Evolutionary conservation across 2,888 invertebrate species (phyloP), one percentile per base, ranked within the genome.

Genomic region (Lasioglossum calceatum): DNA sequence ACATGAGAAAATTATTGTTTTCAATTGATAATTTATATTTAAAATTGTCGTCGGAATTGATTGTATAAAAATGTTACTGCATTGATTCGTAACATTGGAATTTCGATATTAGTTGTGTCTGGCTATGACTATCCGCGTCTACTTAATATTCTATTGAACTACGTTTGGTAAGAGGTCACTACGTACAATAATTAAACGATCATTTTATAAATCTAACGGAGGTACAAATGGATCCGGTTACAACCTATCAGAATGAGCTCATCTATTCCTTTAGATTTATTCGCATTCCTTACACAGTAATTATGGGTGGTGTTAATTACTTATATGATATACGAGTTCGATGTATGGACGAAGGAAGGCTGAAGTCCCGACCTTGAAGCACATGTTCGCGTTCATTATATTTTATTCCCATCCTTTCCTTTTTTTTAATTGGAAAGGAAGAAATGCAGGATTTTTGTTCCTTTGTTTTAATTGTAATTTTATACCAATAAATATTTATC

Each of bases 221-320:
- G 58, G 3, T 36, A n/a, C n/a, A 54, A 80, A 75, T 44, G 58
- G 36, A 82, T 54, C 67, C 23, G 64, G 74, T 77, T 79, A 42
- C 27, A 82, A 70, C 47, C 61, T 74, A 73, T 85, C 81, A 85
- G 73, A 71, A 78, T 82, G 79, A 50, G 81, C 64, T 50, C 72
- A 80, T 44, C 80, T 58, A 64, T 74, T 54, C 64, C 70, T 58
- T 19, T 44, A 39, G 76, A 81, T 50, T 88, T 84, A 89, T 90
- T 89, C 92, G 88, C 91, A 91, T 93, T 93, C 93, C 90, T 92
- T 92, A 91, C 92, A 90, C 92, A 89, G 92, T 93, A 94, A 94
- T 94, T 94, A 94, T 91, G 88, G 87, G 87, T 89, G 90, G 93
- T 91, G 93, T 93, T 94, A 94, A 94, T 94, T 94, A 94, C 92